phyloP scores from a whole-genome alignment of 37 sponge, comb jelly and placozoan genomes.

The Aplysina aerophoba region DNA sequence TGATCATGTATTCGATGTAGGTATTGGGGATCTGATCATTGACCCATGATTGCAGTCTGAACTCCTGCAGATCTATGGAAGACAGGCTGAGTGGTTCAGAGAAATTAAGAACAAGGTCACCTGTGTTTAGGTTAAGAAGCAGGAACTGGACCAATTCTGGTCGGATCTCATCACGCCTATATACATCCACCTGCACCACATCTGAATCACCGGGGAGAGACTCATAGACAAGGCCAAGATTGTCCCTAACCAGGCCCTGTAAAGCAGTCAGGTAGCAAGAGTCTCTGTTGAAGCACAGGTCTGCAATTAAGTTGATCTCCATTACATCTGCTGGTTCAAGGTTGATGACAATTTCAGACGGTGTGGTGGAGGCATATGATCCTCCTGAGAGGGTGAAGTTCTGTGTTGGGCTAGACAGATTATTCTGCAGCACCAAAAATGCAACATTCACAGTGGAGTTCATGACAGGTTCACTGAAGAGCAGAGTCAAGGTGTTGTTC shows the following conservation, averaged over 20 bases:
- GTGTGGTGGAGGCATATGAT: conserved; percentile 4
- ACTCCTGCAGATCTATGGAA: conserved; percentile 35
- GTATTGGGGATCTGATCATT: background rate
- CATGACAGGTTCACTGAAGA: conserved; percentile 79
- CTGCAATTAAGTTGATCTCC: conserved; percentile 39
- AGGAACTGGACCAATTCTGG: conserved; percentile 71
- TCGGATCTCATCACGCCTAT: conserved; percentile 56
- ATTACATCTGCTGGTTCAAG: conserved; percentile 43
- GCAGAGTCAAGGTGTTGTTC: conserved; percentile 73
- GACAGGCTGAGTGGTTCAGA: conserved; percentile 65
- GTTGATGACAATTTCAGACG: conserved; percentile 35
- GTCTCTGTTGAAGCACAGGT: conserved; percentile 58
- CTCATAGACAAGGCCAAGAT: conserved; percentile 52
- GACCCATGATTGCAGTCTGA: conserved; percentile 43
- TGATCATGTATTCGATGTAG: background rate
- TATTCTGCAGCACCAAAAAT: conserved; percentile 56
- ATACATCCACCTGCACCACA: conserved; percentile 33
- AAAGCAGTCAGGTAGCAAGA: conserved; percentile 61
- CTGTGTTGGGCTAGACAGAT: conserved; percentile 14
- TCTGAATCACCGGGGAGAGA: conserved; percentile 15
- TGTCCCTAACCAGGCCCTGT: conserved; percentile 58
- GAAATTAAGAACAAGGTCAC: conserved; percentile 69
- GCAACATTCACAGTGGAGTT: conserved; percentile 46
- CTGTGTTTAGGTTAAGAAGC: conserved; percentile 67
- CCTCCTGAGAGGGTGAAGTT: conserved; percentile 64